These are phyloP conservation scores for Stenopsyche tienmushanensis DNA, from an alignment of 1,140 invertebrate genomes.

Conservation along the genomic window DNA sequence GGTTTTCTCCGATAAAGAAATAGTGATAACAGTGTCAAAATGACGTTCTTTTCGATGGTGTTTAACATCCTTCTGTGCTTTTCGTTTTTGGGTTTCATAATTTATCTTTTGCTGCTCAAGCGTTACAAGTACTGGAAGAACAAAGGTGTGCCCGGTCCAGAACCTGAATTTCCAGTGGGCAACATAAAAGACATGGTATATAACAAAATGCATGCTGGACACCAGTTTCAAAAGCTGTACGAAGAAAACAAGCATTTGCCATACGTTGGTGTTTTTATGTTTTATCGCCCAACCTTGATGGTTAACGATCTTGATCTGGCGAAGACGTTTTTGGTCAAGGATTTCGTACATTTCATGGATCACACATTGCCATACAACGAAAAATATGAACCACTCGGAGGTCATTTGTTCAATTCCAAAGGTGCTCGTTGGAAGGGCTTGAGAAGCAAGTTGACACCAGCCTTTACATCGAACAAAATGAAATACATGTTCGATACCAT, in stretches of 20 bases:
- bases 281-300: slow-evolving; percentile 53
- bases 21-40: no score
- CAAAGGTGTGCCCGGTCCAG: slow-evolving; percentile 20
- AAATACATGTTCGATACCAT: slow-evolving; percentile 56
- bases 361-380: slow-evolving; percentile 51
- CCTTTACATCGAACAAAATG: slow-evolving; percentile 61
- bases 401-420: slow-evolving; percentile 49
- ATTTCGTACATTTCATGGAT: slow-evolving; percentile 57
- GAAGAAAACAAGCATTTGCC: slow-evolving; percentile 5
- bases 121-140: slow-evolving; percentile 13
- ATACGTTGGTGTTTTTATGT: slow-evolving; percentile 39
- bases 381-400: slow-evolving; percentile 52
- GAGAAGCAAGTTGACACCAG: slow-evolving; percentile 55
- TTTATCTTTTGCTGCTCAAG: background rate
- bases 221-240: slow-evolving; percentile 37
- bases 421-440: slow-evolving; percentile 57
- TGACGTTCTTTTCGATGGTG: slow-evolving; percentile 31
- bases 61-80: slow-evolving; percentile 17
- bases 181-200: slow-evolving; percentile 50
- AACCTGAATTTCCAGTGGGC: slow-evolving; percentile 47
- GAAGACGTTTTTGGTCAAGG: slow-evolving; percentile 61
- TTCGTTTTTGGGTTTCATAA: background rate
- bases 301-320: slow-evolving; percentile 60
- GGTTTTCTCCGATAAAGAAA: no score
- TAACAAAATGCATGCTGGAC: slow-evolving; percentile 40